Evolutionary conservation across 1,140 invertebrate species (phyloP), one percentile per base, ranked within the genome.

Genomic region (Hestina assimilis): DNA sequence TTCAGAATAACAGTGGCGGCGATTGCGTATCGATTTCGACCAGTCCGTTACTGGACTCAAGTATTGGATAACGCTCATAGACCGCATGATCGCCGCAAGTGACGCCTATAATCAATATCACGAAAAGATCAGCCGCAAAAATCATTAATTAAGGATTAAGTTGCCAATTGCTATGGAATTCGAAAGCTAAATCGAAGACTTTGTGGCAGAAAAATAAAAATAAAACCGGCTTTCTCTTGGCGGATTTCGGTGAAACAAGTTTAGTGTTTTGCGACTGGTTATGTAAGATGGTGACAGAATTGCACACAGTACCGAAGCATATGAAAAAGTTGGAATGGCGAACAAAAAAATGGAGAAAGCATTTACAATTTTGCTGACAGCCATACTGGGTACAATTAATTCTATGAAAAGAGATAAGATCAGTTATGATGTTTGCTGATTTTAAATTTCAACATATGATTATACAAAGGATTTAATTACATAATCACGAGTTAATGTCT

Each of bases 241-340:
- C 59, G 59, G 57, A 78, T 67, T 66, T 79, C 19, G 59, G 59
- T 57, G 61, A 63, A 79, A 81, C 80, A 69, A 74, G 78, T 79
- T 80, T 62, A 64, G 57, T 65, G 55, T 72, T 72, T 60, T 63
- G 65, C 69, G 43, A 33, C 54, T 47, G 68, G 71, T 87, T 87
- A 75, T 73, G 68, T 72, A 87, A 85, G 59, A 53, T 62, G 77
- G 75, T 75, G 74, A 78, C 71, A 75, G 79, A 79, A 75, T 76
- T 75, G 69, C 69, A 71, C 54, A 63, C 61, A 47, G 59, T 63
- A 54, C 58, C 64, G 50, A 47, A 47, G 52, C 50, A 66, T 59
- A 69, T 68, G 68, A 76, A 71, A 58, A 71, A 72, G 56, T 64
- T 69, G 75, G 69, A 68, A 69, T 42, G 40, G 31, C 59, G 70